Evolutionary conservation across 2,113 vertebrate species (phyloP).

Genomic region (Zonotrichia leucophrys): DNA sequence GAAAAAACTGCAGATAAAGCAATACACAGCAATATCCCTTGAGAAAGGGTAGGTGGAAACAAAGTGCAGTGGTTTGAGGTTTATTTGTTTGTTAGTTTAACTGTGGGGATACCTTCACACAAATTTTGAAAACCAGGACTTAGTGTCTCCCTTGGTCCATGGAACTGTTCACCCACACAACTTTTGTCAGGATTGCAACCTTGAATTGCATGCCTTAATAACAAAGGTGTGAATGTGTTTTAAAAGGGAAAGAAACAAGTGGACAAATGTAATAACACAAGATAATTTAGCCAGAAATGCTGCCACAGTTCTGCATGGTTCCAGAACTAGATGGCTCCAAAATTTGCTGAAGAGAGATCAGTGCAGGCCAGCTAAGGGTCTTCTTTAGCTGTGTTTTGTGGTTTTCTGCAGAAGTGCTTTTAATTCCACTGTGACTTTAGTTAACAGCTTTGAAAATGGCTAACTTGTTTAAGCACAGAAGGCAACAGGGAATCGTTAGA

Average conservation of each 20-base stretch:
- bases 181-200: background rate
- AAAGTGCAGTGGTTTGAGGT: background rate
- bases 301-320: background rate
- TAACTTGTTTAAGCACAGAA: background rate
- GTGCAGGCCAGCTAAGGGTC: background rate
- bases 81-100: background rate
- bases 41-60: background rate
- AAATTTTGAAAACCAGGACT: background rate
- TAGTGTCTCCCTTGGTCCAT: background rate
- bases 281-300: background rate
- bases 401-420: background rate
- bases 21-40: accelerated
- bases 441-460: conserved; percentile 1
- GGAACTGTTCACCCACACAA: background rate
- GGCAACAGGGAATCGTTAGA: background rate
- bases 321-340: background rate
- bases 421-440: background rate
- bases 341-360: background rate
- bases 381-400: background rate
- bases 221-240: background rate
- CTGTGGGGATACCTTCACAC: background rate
- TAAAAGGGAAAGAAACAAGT: background rate
- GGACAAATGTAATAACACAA: background rate
- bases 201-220: background rate
- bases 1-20: background rate